A percentile compares a stretch with the other conserved stretches of the same genome.
phyloP scores from a whole-genome alignment of 2,888 invertebrate species.

The Carpatolechia fugitivella region DNA sequence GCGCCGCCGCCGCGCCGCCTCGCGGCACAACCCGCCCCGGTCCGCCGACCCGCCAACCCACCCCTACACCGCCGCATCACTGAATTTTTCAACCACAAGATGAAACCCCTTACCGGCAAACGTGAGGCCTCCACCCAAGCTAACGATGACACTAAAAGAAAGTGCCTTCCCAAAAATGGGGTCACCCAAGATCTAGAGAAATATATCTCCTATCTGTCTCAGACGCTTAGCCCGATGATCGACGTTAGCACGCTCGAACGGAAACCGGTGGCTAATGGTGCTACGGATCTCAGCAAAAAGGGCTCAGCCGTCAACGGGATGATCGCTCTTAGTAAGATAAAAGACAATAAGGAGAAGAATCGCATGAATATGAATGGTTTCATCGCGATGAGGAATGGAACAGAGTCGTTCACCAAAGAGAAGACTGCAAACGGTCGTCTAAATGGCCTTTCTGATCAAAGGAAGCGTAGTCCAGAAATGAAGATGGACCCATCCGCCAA shows the following conservation, averaged over 20 bases:
- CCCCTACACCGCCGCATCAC: conserved; percentile 88
- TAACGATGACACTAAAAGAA: conserved; percentile 63
- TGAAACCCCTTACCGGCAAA: conserved; percentile 83
- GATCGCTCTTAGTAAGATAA: conserved; percentile 49
- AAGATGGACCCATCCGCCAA: conserved; percentile 66
- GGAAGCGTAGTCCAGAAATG: conserved; percentile 44
- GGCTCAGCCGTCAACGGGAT: conserved; percentile 44
- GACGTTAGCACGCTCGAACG: conserved; percentile 60
- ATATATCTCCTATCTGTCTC: conserved; percentile 72
- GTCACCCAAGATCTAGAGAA: conserved; percentile 71
- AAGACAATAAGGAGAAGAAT: conserved; percentile 48
- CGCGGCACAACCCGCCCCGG: conserved; percentile 60
- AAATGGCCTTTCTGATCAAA: conserved; percentile 54
- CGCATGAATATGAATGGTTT: conserved; percentile 62
- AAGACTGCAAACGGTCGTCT: conserved; percentile 41
- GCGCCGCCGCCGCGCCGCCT: conserved; percentile 71
- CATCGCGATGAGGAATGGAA: conserved; percentile 51
- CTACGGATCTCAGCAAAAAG: conserved; percentile 47
- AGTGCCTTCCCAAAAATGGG: conserved; percentile 69
- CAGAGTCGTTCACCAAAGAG: conserved; percentile 50
- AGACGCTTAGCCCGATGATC: conserved; percentile 68
- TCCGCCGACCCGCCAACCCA: conserved; percentile 50
- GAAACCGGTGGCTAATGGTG: conserved; percentile 36
- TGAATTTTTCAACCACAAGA: conserved; percentile 90
- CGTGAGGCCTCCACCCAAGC: conserved; percentile 52